Evolutionary conservation across 2,113 vertebrate genomes (phyloP), one percentile per base, ranked within the genome.

Genomic region (Romanogobio albipinnatus): DNA sequence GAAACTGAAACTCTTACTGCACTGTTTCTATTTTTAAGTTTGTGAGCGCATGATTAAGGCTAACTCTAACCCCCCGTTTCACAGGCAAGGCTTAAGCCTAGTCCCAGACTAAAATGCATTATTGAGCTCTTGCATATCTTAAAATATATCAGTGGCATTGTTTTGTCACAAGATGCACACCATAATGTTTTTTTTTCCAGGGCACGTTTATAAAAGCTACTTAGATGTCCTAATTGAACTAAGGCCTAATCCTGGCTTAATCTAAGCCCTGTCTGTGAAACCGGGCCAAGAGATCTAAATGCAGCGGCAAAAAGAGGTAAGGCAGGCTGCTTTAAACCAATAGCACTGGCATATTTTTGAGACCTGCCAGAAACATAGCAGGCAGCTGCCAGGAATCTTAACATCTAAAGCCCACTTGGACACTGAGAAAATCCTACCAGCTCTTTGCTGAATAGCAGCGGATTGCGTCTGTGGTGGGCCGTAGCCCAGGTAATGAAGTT

Each of bases 401-500:
- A 76, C 26, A 76, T 51, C 17, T 76, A 17, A 74, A 62, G 26
- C 61, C 78, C 45, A 68, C 62, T 51, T 66, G 45, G n/a, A 81
- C 45, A 1, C 58, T 4, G n/a, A 33, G 45, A 82, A 77, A 59
- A 64, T 36, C 70, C 86, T 96, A 99, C 98, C 97, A 98, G 93
- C 75, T 98, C 96, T 92, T 96, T 98, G 90, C 97, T 99, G 96
- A 99, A 99, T 90, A 99, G 96, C 87, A 99, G 96, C 2, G 97
- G 97, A 89, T 96, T 93, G 71, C 93, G 94, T 88, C 95, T 96
- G 92, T 98, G 97, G 88, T 96, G 96, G 83, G 96, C 96, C 49
- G 95, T 94, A 0, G 97, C 98, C 98, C 98, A 99, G 39, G 92
- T 97, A 93, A 98, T 95, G 90, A 99, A 99, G 95, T 98, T 99